A percentile compares a stretch with the other conserved stretches of the same genome.
Evolutionary conservation across 2,888 invertebrate genomes (phyloP).

Genomic region (Coelogynopora nodosa): DNA sequence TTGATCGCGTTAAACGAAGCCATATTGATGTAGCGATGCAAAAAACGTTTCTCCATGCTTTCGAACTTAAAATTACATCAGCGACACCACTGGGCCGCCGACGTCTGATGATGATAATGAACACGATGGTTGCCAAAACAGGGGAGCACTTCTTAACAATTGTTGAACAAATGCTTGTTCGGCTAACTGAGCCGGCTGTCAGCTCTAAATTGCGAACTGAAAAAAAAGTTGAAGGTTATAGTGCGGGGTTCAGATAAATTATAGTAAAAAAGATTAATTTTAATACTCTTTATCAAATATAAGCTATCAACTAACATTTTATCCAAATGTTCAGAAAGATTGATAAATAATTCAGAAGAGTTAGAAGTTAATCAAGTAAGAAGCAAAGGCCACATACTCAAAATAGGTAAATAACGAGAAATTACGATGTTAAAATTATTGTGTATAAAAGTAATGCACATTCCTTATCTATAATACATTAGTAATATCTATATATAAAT

Average conservation of each 20-base stretch:
- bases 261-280: neutral
- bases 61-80: neutral
- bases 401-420: too few species aligned
- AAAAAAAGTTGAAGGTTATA: too few species aligned
- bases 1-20: neutral
- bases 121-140: neutral
- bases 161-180: neutral
- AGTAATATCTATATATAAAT: too few species aligned
- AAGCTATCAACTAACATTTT: too few species aligned
- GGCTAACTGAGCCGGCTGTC: neutral
- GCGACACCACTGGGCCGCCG: neutral
- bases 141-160: neutral
- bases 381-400: too few species aligned
- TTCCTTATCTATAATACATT: too few species aligned
- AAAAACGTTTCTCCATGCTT: neutral
- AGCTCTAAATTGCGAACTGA: neutral
- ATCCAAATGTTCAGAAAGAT: too few species aligned
- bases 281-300: too few species aligned
- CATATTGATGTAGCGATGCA: neutral
- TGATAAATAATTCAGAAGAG: too few species aligned
- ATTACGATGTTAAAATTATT: too few species aligned
- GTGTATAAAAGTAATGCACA: too few species aligned
- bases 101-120: neutral
- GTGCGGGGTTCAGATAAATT: neutral
- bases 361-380: too few species aligned